Base-by-base conservation (phyloP, 2,888 invertebrate genomes). In the Dolichopus griseipennis region DNA sequence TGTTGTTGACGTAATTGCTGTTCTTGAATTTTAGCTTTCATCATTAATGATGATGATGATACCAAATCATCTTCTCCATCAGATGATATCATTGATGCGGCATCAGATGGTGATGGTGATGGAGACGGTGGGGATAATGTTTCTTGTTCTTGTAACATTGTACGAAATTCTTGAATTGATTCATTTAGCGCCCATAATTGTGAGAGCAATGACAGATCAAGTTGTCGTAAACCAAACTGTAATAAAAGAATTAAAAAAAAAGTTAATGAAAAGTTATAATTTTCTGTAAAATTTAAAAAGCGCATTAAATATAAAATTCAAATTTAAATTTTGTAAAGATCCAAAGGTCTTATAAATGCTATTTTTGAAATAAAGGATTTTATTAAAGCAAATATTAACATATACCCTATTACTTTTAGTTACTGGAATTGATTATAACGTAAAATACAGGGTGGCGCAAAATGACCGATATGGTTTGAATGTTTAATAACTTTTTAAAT, bases 181-280 rank as follows among this genome's bases (percentile, higher is more conserved):
- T 96, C 95, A 82, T 95, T 94, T 67, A 96, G 84, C 0, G 93
- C 90, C 93, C 95, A 94, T 72, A 96, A 84, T 80, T 96, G 95
- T 0, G 93, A 93, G 9, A 96, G 85, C 65, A 96, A 84, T 1
- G 93, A 92, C 72, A 95, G 84, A 81, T 96, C 96, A 79, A 95
- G 80, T 79, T 95, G 94, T 61, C 96, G 86, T 12, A 96, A 84
- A 73, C 92, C 91, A 68, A 68, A 82, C 88, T 87, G 64, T 34
- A 64, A 33, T 18, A 1, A 64, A 27, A 27, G 27, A 27, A 27
- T 27, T 2, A 27, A 27, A 27, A 61, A 18, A n/a, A 61, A 10
- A 21, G 21, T 21, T 18, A 52, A 52, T 18, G 18, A 52, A 52
- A 52, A 12, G 2, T 52, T 52, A 2, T 18, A 52, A 12, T 52